These are phyloP conservation scores for Drepana falcataria DNA, from an alignment of 2,888 invertebrate genomes.

Conservation along the genomic window DNA sequence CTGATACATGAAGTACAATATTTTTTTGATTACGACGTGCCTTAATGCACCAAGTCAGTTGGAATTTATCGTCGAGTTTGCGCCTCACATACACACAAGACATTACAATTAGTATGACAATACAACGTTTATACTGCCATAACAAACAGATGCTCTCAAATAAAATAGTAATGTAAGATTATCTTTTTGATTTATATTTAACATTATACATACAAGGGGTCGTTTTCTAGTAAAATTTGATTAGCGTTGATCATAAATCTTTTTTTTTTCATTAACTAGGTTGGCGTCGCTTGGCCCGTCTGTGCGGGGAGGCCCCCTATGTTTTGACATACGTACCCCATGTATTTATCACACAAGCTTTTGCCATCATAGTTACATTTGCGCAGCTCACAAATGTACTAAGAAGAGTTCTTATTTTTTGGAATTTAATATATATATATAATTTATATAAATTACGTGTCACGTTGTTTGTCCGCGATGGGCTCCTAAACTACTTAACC, in stretches of 20 bases:
- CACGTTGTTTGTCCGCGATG: too few relatives aligned
- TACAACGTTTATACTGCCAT: neutral
- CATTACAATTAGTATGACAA: too few relatives aligned
- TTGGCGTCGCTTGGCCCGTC: slow-evolving; percentile 45
- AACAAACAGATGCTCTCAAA: neutral
- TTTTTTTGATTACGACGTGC: slow-evolving; percentile 4
- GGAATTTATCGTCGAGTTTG: too few relatives aligned
- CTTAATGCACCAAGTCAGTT: too few relatives aligned
- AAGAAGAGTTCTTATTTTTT: slow-evolving; percentile 60
- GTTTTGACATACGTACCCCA: slow-evolving; percentile 73
- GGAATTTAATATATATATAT: slow-evolving; percentile 4
- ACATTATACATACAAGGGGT: slow-evolving; percentile 40
- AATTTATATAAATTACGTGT: too few relatives aligned
- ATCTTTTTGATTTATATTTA: too few relatives aligned
- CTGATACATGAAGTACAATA: slow-evolving; percentile 2
- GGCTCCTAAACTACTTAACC: too few relatives aligned
- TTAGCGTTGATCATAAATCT: slow-evolving; percentile 76
- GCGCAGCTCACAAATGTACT: slow-evolving; percentile 73
- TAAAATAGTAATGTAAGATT: too few relatives aligned
- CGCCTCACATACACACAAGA: too few relatives aligned
- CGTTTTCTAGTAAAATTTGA: slow-evolving; percentile 72
- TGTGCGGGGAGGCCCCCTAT: slow-evolving; percentile 60
- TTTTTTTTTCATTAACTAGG: slow-evolving; percentile 72
- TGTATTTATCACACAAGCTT: slow-evolving; percentile 68
- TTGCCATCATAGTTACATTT: slow-evolving; percentile 64